phyloP scores from a whole-genome alignment of 2,113 vertebrate genomes.

The Lophotis ruficrista region DNA sequence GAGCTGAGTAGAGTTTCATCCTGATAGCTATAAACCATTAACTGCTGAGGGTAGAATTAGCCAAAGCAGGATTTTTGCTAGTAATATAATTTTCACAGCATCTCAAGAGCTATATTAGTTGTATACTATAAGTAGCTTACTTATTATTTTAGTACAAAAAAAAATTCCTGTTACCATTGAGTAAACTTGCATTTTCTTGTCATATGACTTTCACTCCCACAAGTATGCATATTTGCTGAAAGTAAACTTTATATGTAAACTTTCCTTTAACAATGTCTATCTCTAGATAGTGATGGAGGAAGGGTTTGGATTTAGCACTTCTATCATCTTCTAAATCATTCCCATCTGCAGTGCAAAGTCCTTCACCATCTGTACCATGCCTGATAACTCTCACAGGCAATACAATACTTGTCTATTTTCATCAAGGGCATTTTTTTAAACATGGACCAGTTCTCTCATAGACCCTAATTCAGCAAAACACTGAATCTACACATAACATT shows the following conservation, averaged over 20 bases:
- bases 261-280: constrained; percentile 22
- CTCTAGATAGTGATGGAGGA: constrained; percentile 8
- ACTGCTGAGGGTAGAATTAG: not conserved
- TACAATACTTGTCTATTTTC: constrained; percentile 19
- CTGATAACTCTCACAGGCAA: constrained; percentile 26
- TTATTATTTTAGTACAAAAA: not conserved
- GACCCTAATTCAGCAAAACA: not conserved
- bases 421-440: not conserved
- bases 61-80: not conserved
- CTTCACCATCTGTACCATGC: constrained; percentile 52
- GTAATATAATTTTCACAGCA: not conserved
- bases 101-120: not conserved
- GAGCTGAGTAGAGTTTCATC: not conserved
- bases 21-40: not conserved
- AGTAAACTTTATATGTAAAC: constrained; percentile 40
- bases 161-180: not conserved
- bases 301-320: constrained; percentile 53
- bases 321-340: constrained; percentile 56
- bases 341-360: constrained; percentile 56
- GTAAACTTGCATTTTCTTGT: not conserved
- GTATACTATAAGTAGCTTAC: not conserved
- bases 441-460: not conserved
- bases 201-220: constrained; percentile 9
- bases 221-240: constrained; percentile 7
- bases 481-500: not conserved